Base-by-base conservation (phyloP, 2,113 vertebrate species). In the Platichthys flesus region DNA sequence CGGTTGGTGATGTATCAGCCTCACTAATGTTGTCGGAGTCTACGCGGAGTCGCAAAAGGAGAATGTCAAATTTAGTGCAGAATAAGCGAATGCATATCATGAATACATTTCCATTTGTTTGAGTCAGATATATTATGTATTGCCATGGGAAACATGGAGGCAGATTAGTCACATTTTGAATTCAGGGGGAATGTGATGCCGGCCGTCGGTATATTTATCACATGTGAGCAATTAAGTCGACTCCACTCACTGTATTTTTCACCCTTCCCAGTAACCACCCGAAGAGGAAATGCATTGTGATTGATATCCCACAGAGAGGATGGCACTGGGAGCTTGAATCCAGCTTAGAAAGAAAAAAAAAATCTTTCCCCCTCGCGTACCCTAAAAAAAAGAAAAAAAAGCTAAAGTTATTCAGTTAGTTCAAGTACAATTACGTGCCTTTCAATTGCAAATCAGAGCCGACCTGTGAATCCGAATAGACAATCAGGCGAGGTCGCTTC, bases 391-490 rank as follows among this genome's bases (percentile, higher is more conserved):
- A 60, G 66, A 47, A 78, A 88, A 78, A 83, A 66, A 79, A 78
- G 79, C 90, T 79, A 71, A 82, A 79, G 88, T 94, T 92, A 93
- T 91, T 93, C 90, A 92, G 91, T 94, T 91, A 91, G 86, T 89
- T 91, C 83, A 87, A 92, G 85, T 86, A 93, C 91, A 93, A 92
- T 92, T 86, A 83, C 51, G 45, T 59, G 78, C 91, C 88, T 93
- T 94, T 94, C 93, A 94, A 77, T 93, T 94, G 93, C 91, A 94
- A 95, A 94, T 94, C 79, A 90, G 89, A 88, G 82, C 71, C 54
- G 83, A 78, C 81, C 86, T 71, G 78, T 63, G 88, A 88, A 91
- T 74, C 70, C 78, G 81, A 90, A 85, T 74, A 90, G 85, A 90
- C 85, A 92, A 93, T 90, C 89, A 87, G 89, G 76, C 62, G 45